Evolutionary conservation across 2,888 invertebrate species (phyloP).

Genomic region (Ligdia adustata): DNA sequence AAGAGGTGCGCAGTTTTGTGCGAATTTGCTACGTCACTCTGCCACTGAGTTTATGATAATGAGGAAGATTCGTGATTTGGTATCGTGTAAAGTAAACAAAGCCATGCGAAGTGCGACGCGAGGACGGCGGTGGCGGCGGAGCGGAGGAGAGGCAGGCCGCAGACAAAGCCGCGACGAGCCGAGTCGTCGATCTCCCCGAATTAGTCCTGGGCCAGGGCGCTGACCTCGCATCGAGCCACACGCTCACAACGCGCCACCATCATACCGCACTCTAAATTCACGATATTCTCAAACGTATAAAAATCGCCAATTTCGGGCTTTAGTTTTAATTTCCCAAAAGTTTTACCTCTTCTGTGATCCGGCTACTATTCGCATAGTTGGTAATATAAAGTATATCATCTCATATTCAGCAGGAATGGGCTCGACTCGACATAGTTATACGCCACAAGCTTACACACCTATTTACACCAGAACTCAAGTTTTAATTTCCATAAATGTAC

Average conservation of each 20-base stretch:
- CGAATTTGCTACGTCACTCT: constrained; percentile 33
- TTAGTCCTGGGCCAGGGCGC: constrained; percentile 82
- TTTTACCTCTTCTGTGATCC: too few species aligned
- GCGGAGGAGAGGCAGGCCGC: constrained; percentile 54
- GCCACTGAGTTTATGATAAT: constrained; percentile 45
- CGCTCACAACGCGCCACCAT: constrained; percentile 52
- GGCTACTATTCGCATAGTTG: too few species aligned
- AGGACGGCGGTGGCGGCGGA: constrained; percentile 38
- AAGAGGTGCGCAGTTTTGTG: constrained; percentile 34
- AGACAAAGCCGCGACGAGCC: constrained; percentile 73
- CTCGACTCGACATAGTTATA: not conserved
- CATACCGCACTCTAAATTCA: constrained; percentile 30
- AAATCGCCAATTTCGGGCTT: constrained; percentile 4
- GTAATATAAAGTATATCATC: too few species aligned
- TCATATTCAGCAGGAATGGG: too few species aligned
- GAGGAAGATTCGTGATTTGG: constrained; percentile 41
- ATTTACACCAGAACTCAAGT: too few species aligned
- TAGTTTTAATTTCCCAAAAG: too few species aligned
- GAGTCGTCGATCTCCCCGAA: constrained; percentile 82
- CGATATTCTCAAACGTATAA: constrained; percentile 12
- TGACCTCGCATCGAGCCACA: constrained; percentile 61
- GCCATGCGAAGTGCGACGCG: constrained; percentile 52
- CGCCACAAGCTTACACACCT: not conserved
- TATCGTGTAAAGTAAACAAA: constrained; percentile 56
- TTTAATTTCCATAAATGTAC: too few species aligned